Base-by-base conservation (phyloP, 2,797 vertebrate genomes). In the Hyperoplus lanceolatus region DNA sequence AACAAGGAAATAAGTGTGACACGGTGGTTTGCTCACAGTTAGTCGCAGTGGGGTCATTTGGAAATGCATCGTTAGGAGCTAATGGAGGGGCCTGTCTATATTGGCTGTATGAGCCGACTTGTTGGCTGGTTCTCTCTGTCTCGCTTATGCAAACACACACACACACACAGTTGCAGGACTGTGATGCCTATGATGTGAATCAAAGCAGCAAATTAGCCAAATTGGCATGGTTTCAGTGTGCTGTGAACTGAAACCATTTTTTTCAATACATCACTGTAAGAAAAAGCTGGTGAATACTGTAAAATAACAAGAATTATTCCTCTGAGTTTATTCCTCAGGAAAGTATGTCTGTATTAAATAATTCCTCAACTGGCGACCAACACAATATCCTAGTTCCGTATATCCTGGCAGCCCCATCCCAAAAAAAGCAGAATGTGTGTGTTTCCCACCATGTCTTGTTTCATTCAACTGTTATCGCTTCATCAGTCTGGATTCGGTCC, bases 1-100 rank as follows among this genome's bases (percentile, higher is more conserved):
- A 50, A 69, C n/a, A 60, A 10, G 70, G n/a, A 80, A 76, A 84
- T 56, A 60, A 69, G 55, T 15, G 50, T 68, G 70, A 66, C 59
- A 51, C 53, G 62, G 57, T 75, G 70, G 84, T 76, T 70, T 45
- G 79, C 74, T 70, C 51, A 70, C 51, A 61, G 48, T 55, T 71
- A 29, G 80, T 88, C 76, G 83, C 74, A 69, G 67, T 77, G 66
- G 83, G 79, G 83, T 88, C 82, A 73, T 80, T 90, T 80, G 70
- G 83, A 89, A 87, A 85, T 88, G 88, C 85, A 62, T 90, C 13
- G 73, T 88, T 93, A 58, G 82, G 68, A 81, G 85, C 78, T 87
- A 93, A 93, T 92, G 84, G 82, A 83, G 73, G 78, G 69, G 80
- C 77, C 71, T 78, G 85, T 93, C 90, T 90, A 49, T 70, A 66